Conservation (phyloP, 2,888 invertebrate species). For the Pimpla rufipes region DNA sequence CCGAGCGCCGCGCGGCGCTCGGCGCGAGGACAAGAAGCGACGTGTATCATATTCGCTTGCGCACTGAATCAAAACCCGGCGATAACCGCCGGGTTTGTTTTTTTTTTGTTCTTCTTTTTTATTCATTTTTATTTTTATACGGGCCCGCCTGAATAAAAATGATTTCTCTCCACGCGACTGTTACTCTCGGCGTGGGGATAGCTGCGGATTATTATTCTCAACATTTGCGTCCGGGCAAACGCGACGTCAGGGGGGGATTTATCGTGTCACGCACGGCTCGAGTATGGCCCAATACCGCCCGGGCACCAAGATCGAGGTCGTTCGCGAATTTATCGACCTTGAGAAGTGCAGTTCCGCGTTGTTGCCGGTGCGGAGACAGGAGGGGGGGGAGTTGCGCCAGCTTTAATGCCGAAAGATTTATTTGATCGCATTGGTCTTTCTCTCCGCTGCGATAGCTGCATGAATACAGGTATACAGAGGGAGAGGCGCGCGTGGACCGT, state of each 20-base stretch:
- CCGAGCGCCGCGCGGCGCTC: neutral
- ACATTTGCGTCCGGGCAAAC: conserved; percentile 37
- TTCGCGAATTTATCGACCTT: conserved; percentile 67
- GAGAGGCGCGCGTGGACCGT: neutral
- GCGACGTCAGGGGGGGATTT: conserved; percentile 48
- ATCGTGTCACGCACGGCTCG: conserved; percentile 38
- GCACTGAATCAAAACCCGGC: conserved; percentile 16
- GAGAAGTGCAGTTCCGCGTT: conserved; percentile 58
- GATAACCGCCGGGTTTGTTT: conserved; percentile 4
- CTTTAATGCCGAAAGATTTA: conserved; percentile 68
- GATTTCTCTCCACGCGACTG: too few species aligned
- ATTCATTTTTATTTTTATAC: neutral
- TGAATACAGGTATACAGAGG: neutral
- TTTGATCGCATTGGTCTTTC: conserved; percentile 60
- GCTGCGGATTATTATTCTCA: conserved; percentile 15
- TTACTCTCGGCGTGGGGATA: neutral
- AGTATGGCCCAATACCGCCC: conserved; percentile 31
- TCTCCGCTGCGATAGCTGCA: conserved; percentile 33
- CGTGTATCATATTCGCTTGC: conserved; percentile 26
- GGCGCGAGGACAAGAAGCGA: conserved; percentile 11
- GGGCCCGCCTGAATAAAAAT: too few species aligned
- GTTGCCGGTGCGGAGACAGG: conserved; percentile 33
- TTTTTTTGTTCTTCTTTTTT: neutral
- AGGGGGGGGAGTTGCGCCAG: conserved; percentile 37
- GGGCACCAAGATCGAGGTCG: conserved; percentile 63